Evolutionary conservation across 2,888 invertebrate genomes (phyloP).

Genomic region (Lasius platythorax): DNA sequence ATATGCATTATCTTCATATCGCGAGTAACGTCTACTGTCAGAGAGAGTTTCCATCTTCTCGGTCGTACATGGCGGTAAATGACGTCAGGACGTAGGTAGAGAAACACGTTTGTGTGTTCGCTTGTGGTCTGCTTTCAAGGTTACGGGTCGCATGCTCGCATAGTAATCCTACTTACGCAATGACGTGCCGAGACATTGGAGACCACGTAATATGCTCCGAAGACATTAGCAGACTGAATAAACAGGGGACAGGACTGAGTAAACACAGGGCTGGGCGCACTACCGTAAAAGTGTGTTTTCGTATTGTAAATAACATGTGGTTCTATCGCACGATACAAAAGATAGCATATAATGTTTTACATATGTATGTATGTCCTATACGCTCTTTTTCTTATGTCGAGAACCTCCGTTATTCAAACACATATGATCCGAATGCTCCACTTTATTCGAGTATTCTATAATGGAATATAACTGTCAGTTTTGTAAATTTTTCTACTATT

Average conservation of each 20-base stretch:
- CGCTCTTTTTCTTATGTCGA: not conserved
- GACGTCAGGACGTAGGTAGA: slow-evolving; percentile 61
- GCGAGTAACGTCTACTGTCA: slow-evolving; percentile 3
- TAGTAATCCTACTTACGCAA: slow-evolving; percentile 77
- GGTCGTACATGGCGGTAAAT: slow-evolving; percentile 10
- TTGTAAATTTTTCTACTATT: not conserved
- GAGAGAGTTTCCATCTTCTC: slow-evolving; percentile 9
- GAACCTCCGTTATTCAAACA: not conserved
- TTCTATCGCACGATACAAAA: not conserved
- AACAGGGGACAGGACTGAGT: slow-evolving; percentile 1
- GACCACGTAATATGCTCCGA: slow-evolving; percentile 32
- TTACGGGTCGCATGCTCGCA: slow-evolving; percentile 68
- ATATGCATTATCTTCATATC: not conserved
- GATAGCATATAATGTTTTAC: not conserved
- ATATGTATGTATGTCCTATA: not conserved
- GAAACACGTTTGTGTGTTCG: slow-evolving; percentile 23
- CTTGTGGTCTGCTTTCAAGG: slow-evolving; percentile 72
- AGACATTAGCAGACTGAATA: slow-evolving; percentile 22
- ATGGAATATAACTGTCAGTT: not conserved
- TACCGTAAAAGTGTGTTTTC: not conserved
- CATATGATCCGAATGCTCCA: not conserved
- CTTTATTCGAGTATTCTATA: not conserved
- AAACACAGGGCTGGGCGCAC: slow-evolving; percentile 1
- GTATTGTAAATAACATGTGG: not conserved
- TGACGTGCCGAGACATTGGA: slow-evolving; percentile 43